These are phyloP conservation scores for Meles meles DNA, from an alignment of 2,113 vertebrate species.

Conservation along the genomic window DNA sequence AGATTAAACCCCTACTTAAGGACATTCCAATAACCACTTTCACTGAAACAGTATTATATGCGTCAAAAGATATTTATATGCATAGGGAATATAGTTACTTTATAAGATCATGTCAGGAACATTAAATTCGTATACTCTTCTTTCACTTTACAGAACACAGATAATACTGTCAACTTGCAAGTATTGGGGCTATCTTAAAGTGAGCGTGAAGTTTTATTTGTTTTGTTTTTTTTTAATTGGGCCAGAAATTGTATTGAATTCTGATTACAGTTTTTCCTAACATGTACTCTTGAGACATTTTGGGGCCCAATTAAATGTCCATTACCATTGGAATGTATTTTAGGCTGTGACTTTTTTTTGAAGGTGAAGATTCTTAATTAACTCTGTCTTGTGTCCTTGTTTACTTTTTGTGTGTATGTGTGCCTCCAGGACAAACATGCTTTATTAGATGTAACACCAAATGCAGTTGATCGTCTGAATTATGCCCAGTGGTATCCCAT, in stretches of 20 bases:
- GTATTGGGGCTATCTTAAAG: background rate
- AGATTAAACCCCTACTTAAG: background rate
- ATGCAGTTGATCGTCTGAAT: constrained; percentile 97
- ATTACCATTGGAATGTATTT: background rate
- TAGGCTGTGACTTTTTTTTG: background rate
- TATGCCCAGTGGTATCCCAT: constrained; percentile 99
- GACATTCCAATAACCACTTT: background rate
- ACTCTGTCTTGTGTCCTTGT: background rate
- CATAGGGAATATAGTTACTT: background rate
- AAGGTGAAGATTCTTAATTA: background rate
- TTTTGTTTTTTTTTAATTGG: background rate
- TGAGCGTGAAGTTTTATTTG: background rate
- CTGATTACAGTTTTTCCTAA: background rate
- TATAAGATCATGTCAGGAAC: background rate
- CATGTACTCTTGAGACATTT: background rate
- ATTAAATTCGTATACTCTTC: background rate
- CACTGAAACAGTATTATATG: background rate
- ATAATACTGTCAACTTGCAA: background rate
- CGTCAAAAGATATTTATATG: background rate
- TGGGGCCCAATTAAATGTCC: background rate
- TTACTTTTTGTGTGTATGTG: background rate
- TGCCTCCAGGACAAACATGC: constrained; percentile 94
- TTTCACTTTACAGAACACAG: background rate
- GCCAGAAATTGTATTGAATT: background rate
- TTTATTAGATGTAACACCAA: constrained; percentile 98